Evolutionary conservation across 2,888 invertebrate species (phyloP), one percentile per base, ranked within the genome.

Genomic region (Megalurothrips usitatus): DNA sequence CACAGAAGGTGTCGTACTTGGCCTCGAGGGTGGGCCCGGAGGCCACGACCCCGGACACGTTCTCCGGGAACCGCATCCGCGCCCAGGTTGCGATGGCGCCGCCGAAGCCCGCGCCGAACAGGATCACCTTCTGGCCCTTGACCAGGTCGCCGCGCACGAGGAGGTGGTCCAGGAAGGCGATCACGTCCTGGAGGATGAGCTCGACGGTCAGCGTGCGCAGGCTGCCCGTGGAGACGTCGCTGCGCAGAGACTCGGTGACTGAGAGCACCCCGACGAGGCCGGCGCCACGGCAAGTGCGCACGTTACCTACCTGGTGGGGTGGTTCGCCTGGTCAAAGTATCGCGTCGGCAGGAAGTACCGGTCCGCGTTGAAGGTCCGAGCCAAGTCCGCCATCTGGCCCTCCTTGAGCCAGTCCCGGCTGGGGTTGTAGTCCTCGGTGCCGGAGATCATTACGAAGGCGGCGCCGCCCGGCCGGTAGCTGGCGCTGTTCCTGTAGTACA

Each of bases 361-460:
- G 68, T 75, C 68, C 26, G 68, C 68, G 8, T 26, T 26, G 10
- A 4, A 75, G 23, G 23, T 75, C 23, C 68, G 68, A 23, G 68
- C 68, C 26, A 75, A 26, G 8, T 23, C 26, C 10, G 68, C 68
- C 68, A 75, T 75, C 11, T 26, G 26, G 1, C 68, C 68, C 23
- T 26, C 23, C 26, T 26, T n/a, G 23, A 75, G 68, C 68, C 68
- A 75, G 68, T 75, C 68, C 23, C 68, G 12, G 6, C 9, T 26
- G 14, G 58, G 17, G 58, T 14, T 17, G 68, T 75, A 75, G 68
- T 75, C 68, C 68, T n/a, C 68, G 26, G 68, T 75, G 68, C 68
- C 68, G 68, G 68, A 75, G 23, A 75, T 8, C 68, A 75, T 75
- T 23, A 75, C 68, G 68, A 75, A 75, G 26, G 68, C 68, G 26